Evolutionary conservation across 2,113 vertebrate genomes (phyloP).

Genomic region (Mirounga angustirostris): DNA sequence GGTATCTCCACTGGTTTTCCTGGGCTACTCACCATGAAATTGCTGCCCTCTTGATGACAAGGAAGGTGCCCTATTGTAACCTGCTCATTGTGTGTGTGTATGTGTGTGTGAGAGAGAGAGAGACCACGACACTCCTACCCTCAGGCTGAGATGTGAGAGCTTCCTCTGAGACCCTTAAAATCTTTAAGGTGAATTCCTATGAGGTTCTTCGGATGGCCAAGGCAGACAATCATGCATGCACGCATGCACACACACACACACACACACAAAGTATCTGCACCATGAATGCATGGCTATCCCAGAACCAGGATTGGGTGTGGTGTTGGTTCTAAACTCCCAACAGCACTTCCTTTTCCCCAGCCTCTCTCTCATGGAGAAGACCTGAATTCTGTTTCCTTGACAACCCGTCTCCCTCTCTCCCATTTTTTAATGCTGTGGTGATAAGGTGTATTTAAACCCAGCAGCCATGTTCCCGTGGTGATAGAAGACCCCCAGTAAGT

Average conservation of each 20-base stretch:
- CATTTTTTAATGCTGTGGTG: constrained; percentile 78
- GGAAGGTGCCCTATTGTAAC: neutral
- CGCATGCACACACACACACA: neutral
- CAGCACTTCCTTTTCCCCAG: constrained; percentile 48
- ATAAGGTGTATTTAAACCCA: constrained; percentile 80
- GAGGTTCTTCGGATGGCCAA: neutral
- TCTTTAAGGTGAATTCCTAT: neutral
- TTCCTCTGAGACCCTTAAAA: constrained; percentile 41
- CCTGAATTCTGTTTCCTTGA: constrained; percentile 75
- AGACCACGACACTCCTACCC: neutral
- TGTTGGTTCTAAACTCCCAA: constrained; percentile 43
- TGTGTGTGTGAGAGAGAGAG: neutral
- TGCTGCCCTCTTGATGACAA: neutral
- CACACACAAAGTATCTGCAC: neutral
- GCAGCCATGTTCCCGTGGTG: constrained; percentile 75
- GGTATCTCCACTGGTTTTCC: constrained; percentile 21
- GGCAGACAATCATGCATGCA: neutral
- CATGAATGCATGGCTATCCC: neutral
- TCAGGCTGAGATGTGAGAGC: neutral
- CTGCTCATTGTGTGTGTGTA: neutral
- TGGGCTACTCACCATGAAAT: neutral
- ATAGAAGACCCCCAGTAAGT: constrained; percentile 76
- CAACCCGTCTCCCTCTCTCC: constrained; percentile 53
- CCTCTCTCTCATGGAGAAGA: constrained; percentile 65
- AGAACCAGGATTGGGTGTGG: constrained; percentile 57